Base-by-base conservation (phyloP, 2,113 vertebrate genomes). In the Nicator chloris region DNA sequence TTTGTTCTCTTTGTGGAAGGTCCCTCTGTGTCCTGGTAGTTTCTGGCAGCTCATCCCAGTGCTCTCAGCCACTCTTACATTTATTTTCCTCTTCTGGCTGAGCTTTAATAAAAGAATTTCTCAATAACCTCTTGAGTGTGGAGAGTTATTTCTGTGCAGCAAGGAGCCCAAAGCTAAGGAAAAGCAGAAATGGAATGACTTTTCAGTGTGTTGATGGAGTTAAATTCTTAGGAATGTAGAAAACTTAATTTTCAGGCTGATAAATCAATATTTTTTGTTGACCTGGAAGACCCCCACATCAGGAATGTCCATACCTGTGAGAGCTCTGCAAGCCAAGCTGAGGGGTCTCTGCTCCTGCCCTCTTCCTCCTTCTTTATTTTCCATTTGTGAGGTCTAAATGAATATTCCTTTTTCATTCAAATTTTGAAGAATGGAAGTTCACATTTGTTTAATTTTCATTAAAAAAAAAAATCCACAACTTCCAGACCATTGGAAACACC, bases 101-200 rank as follows among this genome's bases (percentile, higher is more conserved):
- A 86, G 49, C 35, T 63, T 86, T 72, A 92, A 90, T 90, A 84
- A 92, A 92, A 24, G 26, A 13, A 16, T 82, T 83, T 39, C 42
- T 72, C 61, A 45, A 19, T 56, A 81, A 61, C 24, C 35, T 60
- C 50, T 54, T 14, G 70, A 44, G 39, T 20, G 11, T 45, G 39
- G 28, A 37, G 49, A 83, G 69, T 91, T 63, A 64, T 80, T 84
- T 72, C 77, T 72, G 63, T 37, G 39, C 53, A 57, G 47, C 31
- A 21, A 31, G 14, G 31, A 82, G 27, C 51, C 60, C 27, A 33
- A 35, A 68, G 65, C 31, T 47, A 51, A 53, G 2, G 3, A 73
- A n/a, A 28, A 75, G 61, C 44, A 83, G 63, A 37, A 82, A n/a
- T 0, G 0, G 42, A 61, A 35, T n/a, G 30, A 61, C 13, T 64